Evolutionary conservation across 2,113 vertebrate species (phyloP), one percentile per base, ranked within the genome.

Genomic region (Pholis gunnellus): DNA sequence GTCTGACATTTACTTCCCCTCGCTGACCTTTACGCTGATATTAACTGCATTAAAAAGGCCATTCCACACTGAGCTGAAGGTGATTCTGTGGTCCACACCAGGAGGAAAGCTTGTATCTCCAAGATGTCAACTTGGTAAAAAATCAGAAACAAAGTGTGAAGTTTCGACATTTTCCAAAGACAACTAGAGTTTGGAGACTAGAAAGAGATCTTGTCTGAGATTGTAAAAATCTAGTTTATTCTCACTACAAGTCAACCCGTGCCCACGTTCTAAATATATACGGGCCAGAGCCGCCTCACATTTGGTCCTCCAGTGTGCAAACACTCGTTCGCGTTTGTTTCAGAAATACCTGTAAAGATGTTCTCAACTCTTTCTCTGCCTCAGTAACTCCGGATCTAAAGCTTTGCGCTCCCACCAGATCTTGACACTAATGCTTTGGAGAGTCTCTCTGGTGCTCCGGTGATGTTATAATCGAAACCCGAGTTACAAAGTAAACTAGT

Each of bases 1-100:
- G 22, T 48, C 2, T 90, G 87, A 90, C 90, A 85, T 90, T 87
- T 86, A n/a, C 54, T n/a, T 63, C 63, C 52, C 66, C 60, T 68
- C 6, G 48, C 61, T 66, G 89, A 87, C 89, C 88, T 91, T 90
- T 87, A 38, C 69, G 22, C 42, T 31, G 56, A 52, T 67, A 73
- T 72, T 60, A 76, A 78, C 72, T n/a, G 82, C 70, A n/a, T 79
- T 75, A 74, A 74, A 52, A 34, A 65, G 50, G 61, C 9, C 4
- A n/a, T 11, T 60, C 61, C 56, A 3, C 15, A 60, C 67, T 15
- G 52, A 65, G 72, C 9, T 70, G 20, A 29, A 73, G 66, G 74
- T 79, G 78, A 22, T 83, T 54, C 66, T 48, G 77, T 17, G 36
- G 25, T 63, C 34, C 38, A 36, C 2, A 5, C 5, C 5, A 18